Base-by-base conservation (phyloP, 1,140 invertebrate species). In the Triops longicaudatus region DNA sequence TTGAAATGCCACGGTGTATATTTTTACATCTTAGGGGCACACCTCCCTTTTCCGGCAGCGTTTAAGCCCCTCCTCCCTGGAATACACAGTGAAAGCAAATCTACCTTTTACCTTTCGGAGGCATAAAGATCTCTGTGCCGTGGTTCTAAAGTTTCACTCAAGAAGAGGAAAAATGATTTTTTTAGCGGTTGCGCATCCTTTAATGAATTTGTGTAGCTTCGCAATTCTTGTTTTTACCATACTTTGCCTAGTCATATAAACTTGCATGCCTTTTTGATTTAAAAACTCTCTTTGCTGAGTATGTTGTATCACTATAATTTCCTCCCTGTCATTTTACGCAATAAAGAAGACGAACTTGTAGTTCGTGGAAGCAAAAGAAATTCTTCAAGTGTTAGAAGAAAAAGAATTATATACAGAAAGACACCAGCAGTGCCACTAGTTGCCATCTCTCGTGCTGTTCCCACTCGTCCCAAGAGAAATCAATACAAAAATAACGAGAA, bases 401-500 rank as follows among this genome's bases (percentile, higher is more conserved):
- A 22, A 63, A 63, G 50, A 63, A 63, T 12, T 63, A 63, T 6
- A 63, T 6, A 63, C 22, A 63, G 2, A 63, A 22, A 22, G 14
- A 17, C 50, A 63, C 50, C 50, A 63, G 50, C 50, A 63, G 50
- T 63, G 50, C 50, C 50, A 63, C 50, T 63, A 63, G 50, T 63
- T 63, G 50, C 50, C 50, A 14, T 63, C 50, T 37, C 31, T 63
- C 14, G 50, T 63, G 50, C 22, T 63, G 50, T 63, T 63, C n/a
- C 9, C 50, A 17, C 50, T 17, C 10, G 50, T 63, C 50, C 22
- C n/a, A 17, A 63, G 50, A 63, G 50, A 63, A 63, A 63, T 63
- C 50, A 63, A 63, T 63, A 63, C 50, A 63, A 63, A 63, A 63
- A 63, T 63, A 63, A 63, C 50, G 50, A 63, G 50, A 63, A 63